These are phyloP conservation scores for Drosophila kepulauana DNA, from an alignment of 1,140 invertebrate genomes.

Conservation along the genomic window DNA sequence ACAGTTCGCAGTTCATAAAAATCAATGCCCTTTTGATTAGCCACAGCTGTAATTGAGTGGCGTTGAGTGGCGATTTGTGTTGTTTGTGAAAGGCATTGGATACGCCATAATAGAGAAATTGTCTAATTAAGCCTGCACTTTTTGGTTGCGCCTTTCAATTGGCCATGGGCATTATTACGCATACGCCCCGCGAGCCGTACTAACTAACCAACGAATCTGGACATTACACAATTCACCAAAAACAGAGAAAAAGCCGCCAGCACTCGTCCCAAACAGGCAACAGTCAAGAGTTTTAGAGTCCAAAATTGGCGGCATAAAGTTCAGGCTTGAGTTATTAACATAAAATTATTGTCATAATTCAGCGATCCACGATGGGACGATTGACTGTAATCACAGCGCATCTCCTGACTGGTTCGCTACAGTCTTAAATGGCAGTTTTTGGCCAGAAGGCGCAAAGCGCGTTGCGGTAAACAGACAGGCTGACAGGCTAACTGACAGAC, in stretches of 20 bases:
- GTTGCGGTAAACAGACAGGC: neutral
- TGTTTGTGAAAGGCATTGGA: conserved; percentile 68
- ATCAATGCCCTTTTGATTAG: conserved; percentile 81
- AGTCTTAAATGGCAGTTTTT: conserved; percentile 47
- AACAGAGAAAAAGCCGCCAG: neutral
- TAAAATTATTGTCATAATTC: conserved; percentile 67
- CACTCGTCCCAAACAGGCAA: neutral
- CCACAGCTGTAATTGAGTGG: conserved; percentile 68
- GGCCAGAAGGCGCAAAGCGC: neutral
- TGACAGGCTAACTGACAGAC: neutral
- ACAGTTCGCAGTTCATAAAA: conserved; percentile 72
- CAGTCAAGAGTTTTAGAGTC: conserved; percentile 6
- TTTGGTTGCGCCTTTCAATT: conserved; percentile 55
- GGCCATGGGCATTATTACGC: conserved; percentile 66
- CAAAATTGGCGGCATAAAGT: conserved; percentile 35
- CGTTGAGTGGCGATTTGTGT: conserved; percentile 26
- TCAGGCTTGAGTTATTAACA: conserved; percentile 47
- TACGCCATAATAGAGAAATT: conserved; percentile 73
- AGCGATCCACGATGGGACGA: conserved; percentile 48
- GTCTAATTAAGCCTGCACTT: conserved; percentile 68
- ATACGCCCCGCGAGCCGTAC: conserved; percentile 56
- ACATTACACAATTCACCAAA: conserved; percentile 37
- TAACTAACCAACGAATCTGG: conserved; percentile 16
- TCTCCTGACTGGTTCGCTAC: conserved; percentile 50
- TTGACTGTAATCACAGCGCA: conserved; percentile 56